Percentiles rank a stretch among this genome's conserved stretches.
These are phyloP conservation scores for Cybosia mesomella DNA, from an alignment of 2,888 invertebrate species.

Conservation along the genomic window DNA sequence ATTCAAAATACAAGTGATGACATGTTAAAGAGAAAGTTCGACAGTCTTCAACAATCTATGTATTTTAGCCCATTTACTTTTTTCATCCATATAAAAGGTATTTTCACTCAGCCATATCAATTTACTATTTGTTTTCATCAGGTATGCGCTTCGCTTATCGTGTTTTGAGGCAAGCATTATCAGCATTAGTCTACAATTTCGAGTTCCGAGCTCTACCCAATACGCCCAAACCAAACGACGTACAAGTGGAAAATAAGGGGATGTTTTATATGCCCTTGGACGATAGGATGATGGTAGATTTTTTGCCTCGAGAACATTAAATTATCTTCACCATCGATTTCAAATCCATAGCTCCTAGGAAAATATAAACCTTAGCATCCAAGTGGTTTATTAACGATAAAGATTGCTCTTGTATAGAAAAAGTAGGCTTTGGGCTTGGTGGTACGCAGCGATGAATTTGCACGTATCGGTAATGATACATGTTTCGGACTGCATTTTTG, in stretches of 20 bases:
- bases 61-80: too few relatives aligned
- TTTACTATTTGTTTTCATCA: slow-evolving; percentile 43
- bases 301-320: slow-evolving; percentile 31
- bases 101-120: neutral
- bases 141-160: slow-evolving; percentile 59
- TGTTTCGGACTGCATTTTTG: too few relatives aligned
- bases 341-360: neutral
- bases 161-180: slow-evolving; percentile 50
- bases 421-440: too few relatives aligned
- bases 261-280: slow-evolving; percentile 50
- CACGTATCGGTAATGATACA: too few relatives aligned
- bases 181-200: slow-evolving; percentile 50
- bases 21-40: too few relatives aligned
- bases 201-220: slow-evolving; percentile 38
- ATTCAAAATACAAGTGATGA: too few relatives aligned
- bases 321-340: neutral
- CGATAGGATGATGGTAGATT: slow-evolving; percentile 44
- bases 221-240: slow-evolving; percentile 41
- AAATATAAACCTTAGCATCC: too few relatives aligned
- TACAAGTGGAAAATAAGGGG: slow-evolving; percentile 46
- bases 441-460: too few relatives aligned
- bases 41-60: too few relatives aligned
- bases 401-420: too few relatives aligned
- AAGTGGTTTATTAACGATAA: too few relatives aligned
- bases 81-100: too few relatives aligned